Conservation (phyloP, 2,888 invertebrate genomes). For the Eueremaeus valkanovi region DNA sequence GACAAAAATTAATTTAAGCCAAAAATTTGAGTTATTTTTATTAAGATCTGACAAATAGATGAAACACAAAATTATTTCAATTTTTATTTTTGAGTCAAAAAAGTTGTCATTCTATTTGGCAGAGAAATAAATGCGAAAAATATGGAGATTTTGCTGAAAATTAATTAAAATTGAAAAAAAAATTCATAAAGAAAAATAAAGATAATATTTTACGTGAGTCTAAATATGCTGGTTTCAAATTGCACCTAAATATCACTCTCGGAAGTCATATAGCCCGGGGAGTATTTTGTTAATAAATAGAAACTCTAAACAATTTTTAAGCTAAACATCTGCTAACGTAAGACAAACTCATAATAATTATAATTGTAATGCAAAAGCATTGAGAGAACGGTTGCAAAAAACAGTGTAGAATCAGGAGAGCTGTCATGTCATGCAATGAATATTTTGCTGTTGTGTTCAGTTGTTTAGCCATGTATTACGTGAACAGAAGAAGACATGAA, state of each 20-base stretch:
- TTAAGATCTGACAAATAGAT: no score
- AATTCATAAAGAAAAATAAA: background rate
- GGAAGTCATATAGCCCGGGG: conserved; percentile 21
- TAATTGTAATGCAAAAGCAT: background rate
- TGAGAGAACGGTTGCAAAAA: background rate
- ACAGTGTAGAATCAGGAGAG: no score
- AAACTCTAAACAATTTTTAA: conserved; percentile 18
- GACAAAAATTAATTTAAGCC: no score
- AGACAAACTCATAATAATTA: conserved; percentile 32
- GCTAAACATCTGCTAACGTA: conserved; percentile 29
- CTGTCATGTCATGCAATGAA: conserved; percentile 7
- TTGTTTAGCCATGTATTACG: background rate
- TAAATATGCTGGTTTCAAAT: conserved; percentile 20
- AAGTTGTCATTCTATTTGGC: background rate
- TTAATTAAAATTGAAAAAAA: conserved; percentile 1
- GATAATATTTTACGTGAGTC: background rate
- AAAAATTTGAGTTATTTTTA: no score
- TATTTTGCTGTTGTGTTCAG: conserved; percentile 1
- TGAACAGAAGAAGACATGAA: background rate
- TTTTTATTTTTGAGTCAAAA: no score
- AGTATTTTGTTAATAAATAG: background rate
- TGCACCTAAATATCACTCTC: conserved; percentile 1
- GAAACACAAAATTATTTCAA: background rate
- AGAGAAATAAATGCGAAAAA: conserved; percentile 1
- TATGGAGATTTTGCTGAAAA: background rate